A percentile compares a stretch with the other conserved stretches of the same genome.
These are phyloP conservation scores for Danio albolineatus DNA, from an alignment of 2,797 vertebrate genomes.

Conservation along the genomic window DNA sequence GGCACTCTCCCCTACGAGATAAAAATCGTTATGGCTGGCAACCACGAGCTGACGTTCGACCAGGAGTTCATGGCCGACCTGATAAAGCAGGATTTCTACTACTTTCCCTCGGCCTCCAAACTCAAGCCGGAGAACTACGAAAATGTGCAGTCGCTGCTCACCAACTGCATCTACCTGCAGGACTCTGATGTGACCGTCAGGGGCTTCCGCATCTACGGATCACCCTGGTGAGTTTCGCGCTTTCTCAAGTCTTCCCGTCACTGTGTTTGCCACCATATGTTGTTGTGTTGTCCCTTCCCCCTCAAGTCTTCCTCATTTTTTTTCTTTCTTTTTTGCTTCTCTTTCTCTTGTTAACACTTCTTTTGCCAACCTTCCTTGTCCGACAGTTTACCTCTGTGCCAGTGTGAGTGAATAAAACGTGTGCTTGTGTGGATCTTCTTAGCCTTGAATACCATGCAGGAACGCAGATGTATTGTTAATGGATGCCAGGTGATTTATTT, in stretches of 20 bases:
- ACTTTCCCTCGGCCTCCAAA: slow-evolving; percentile 95
- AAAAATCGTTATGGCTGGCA: slow-evolving; percentile 95
- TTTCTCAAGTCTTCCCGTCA: slow-evolving; percentile 35
- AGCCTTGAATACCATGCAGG: slow-evolving; percentile 32
- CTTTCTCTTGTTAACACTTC: slow-evolving; percentile 58
- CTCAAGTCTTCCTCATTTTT: slow-evolving; percentile 54
- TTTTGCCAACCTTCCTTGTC: slow-evolving; percentile 51
- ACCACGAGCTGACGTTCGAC: slow-evolving; percentile 97
- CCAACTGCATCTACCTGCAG: slow-evolving; percentile 98
- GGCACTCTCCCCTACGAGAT: slow-evolving; percentile 95
- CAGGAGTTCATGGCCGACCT: slow-evolving; percentile 99
- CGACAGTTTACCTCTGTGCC: slow-evolving; percentile 43
- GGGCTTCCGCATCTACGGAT: slow-evolving; percentile 93
- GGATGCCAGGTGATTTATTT: slow-evolving; percentile 36
- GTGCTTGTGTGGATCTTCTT: slow-evolving; percentile 21
- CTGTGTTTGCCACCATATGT: slow-evolving; percentile 58
- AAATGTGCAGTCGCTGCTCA: slow-evolving; percentile 94
- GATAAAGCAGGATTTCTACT: slow-evolving; percentile 98
- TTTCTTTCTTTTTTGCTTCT: slow-evolving; percentile 44
- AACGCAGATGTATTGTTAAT: slow-evolving; percentile 37
- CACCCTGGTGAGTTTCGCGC: slow-evolving; percentile 89
- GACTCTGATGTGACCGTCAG: slow-evolving; percentile 94
- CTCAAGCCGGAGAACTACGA: slow-evolving; percentile 96
- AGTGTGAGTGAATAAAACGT: slow-evolving; percentile 26
- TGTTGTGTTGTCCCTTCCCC: slow-evolving; percentile 61